Evolutionary conservation across 2,113 vertebrate genomes (phyloP).

Genomic region (Melanerpes formicivorus): DNA sequence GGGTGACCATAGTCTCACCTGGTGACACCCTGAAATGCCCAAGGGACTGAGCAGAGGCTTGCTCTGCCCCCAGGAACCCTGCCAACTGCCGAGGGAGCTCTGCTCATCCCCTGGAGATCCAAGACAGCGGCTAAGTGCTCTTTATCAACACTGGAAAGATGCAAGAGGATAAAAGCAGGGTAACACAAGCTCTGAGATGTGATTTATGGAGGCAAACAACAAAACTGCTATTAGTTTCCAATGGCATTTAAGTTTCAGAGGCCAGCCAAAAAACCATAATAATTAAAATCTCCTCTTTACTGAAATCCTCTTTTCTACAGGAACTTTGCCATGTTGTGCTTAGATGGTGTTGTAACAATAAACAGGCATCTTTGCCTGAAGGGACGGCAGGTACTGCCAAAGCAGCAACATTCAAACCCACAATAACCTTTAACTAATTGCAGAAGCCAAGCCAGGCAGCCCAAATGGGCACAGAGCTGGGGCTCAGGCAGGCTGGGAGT

Average conservation of each 20-base stretch:
- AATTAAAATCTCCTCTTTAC: not conserved
- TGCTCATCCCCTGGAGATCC: not conserved
- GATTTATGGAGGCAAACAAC: slow-evolving; percentile 27
- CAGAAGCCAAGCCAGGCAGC: slow-evolving; percentile 27
- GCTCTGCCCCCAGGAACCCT: not conserved
- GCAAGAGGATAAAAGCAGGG: not conserved
- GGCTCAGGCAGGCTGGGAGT: slow-evolving; percentile 2
- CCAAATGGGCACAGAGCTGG: not conserved
- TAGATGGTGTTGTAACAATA: slow-evolving; percentile 38
- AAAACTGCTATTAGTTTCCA: slow-evolving; percentile 17
- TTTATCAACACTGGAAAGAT: not conserved
- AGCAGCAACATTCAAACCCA: slow-evolving; percentile 51
- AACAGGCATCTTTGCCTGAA: slow-evolving; percentile 52
- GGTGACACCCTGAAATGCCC: no score
- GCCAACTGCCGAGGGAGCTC: not conserved
- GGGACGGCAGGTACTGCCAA: slow-evolving; percentile 45
- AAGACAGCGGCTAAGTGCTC: not conserved
- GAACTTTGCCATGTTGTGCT: slow-evolving; percentile 1
- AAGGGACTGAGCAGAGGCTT: not conserved
- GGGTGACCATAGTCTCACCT: accelerated
- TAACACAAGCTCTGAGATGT: not conserved
- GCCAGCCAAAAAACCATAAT: not conserved
- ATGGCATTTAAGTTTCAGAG: slow-evolving; percentile 13
- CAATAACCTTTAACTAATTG: slow-evolving; percentile 59
- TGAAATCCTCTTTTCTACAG: slow-evolving; percentile 29